Conservation (phyloP, 2,888 invertebrate genomes). For the Stenodera caucasica region DNA sequence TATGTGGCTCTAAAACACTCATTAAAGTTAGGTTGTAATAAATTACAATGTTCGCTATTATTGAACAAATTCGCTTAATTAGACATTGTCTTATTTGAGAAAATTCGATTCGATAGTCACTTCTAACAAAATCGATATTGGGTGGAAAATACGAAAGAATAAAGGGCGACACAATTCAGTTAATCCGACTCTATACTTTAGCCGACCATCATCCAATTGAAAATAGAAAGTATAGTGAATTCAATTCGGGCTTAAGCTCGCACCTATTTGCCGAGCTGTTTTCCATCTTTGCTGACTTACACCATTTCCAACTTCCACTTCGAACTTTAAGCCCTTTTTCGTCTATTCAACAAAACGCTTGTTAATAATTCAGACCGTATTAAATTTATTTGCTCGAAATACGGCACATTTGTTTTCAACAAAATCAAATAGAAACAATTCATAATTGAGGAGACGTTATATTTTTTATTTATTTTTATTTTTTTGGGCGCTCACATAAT, state of each 20-base stretch:
- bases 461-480: not conserved
- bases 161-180: not conserved
- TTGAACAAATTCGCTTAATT: not conserved
- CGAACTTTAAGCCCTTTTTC: not conserved
- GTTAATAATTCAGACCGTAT: not conserved
- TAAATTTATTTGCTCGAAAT: not conserved
- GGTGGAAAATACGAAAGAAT: not conserved
- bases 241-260: not conserved
- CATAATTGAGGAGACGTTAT: too few relatives aligned
- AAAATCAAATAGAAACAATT: too few relatives aligned
- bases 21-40: not conserved
- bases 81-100: too few relatives aligned
- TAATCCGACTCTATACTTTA: not conserved
- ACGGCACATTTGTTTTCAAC: not conserved
- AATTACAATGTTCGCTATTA: not conserved
- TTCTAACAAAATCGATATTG: too few relatives aligned
- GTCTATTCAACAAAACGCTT: not conserved
- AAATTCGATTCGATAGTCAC: too few relatives aligned
- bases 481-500: conserved; percentile 30
- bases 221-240: not conserved
- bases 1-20: conserved; percentile 3
- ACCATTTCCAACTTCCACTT: not conserved
- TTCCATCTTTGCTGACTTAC: not conserved
- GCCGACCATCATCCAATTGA: not conserved
- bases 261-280: not conserved